Base-by-base conservation (phyloP, 2,888 invertebrate species). In the Syrista parreyssii region DNA sequence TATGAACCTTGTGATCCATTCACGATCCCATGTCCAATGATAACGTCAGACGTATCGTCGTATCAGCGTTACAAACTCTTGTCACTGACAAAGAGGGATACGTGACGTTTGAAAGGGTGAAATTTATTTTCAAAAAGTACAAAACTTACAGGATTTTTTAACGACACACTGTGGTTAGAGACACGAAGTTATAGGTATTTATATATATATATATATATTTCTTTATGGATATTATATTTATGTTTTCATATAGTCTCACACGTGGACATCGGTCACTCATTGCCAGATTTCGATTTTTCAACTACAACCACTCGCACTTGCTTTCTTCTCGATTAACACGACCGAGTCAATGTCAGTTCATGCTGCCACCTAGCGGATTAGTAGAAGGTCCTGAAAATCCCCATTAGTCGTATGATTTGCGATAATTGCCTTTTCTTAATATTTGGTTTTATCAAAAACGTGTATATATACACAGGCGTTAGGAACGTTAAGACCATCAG, bases 321-420 rank as follows among this genome's bases (percentile, higher is more conserved):
- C 79, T 82, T 75, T 80, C 81, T 80, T 83, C 85, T 86, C 85
- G 84, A 82, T 84, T 84, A 82, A 82, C 80, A 75, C 83, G 84
- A 83, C 86, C 84, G 83, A 84, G 71, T 87, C 82, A 82, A 74
- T 82, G 82, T 85, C 87, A 86, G 86, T 87, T 89, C 88, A 84
- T 86, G 85, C 82, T 86, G 86, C 85, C 83, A 77, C 84, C 87
- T 88, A 89, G 84, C 83, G 85, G 86, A 84, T 88, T 88, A 88
- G 87, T 84, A 74, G 83, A 78, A 83, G 89, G 84, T 88, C 89
- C 89, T 89, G 88, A 88, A 89, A 89, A 89, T 86, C 86, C 86
- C 88, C 85, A 89, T 88, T 86, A 88, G 81, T 84, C 85, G 82
- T 86, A 85, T 87, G 82, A 88, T 87, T 86, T 82, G 79, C 83